Evolutionary conservation across 1,140 invertebrate genomes (phyloP), one percentile per base, ranked within the genome.

Genomic region (Drosophila funebris): DNA sequence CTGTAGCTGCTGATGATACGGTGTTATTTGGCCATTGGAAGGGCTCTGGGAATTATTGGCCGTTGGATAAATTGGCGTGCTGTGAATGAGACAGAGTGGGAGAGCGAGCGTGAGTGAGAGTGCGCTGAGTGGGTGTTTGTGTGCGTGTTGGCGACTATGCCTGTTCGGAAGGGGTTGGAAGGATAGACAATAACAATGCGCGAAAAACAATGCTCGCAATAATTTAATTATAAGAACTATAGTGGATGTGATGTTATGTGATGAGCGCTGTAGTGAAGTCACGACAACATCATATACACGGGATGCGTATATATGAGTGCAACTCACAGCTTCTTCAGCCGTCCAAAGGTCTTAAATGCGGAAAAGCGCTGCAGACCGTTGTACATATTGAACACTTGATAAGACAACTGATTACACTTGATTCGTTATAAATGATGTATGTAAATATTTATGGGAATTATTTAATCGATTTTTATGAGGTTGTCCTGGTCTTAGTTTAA

Each of bases 1-100:
- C 11, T 71, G 48, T 36, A 50, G 75, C 24, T 77, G 68, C 3
- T 62, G 81, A 70, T 73, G 64, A 61, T 74, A 78, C 29, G 88
- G 88, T 37, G 88, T 73, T 81, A 68, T 62, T 81, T 90, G 87
- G 63, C 88, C 87, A 80, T 90, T 82, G 76, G 87, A 90, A 77
- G 87, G 87, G 68, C 64, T 87, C 44, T 78, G 69, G 46, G 87
- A 90, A 74, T 88, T 90, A 61, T 74, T 81, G 61, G 87, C 87
- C 16, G 87, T 90, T 68, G 87, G 87, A 63, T 90, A 90, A 41
- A 90, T 78, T 60, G 87, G 87, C 36, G 87, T 83, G 87, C 87
- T 90, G 62, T 41, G 48, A 66, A 43, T 33, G 41, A 74, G 43
- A 50, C n/a, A 48, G 37, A 66, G 33, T 41, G 29, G 29, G 31